Base-by-base conservation (phyloP, 64 coral and sea anemone species). In the Dendrophyllia cribrosa region DNA sequence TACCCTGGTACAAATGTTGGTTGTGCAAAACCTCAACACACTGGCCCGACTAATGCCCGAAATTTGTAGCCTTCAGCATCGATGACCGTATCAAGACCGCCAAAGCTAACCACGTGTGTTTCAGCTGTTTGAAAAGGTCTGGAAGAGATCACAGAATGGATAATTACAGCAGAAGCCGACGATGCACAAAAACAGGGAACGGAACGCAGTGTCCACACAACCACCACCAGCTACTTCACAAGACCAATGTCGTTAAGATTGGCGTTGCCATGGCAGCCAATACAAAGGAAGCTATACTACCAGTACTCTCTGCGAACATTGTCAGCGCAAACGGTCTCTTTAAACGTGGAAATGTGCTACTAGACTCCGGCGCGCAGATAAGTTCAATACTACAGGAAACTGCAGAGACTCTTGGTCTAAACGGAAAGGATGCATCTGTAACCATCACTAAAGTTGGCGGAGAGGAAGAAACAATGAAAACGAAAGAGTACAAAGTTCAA, bases 311-410 rank as follows among this genome's bases (percentile, higher is more conserved):
- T 14, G 92, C 85, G 1, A 65, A 58, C 0, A 79, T 93, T 11
- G 0, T 4, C n/a, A 88, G 89, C 5, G 0, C 11, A 4, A 85
- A 89, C 19, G 87, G 79, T 43, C 43, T 95, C 2, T 63, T 58
- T 17, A 91, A 95, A 55, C 51, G 26, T 5, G 94, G 85, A 22
- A 96, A 96, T 50, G 47, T 96, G 6, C 66, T 96, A 3, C 51
- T 96, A 0, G 94, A 96, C 43, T 84, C 94, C 17, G 94, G 94
- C 20, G 94, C 94, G n/a, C 84, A 96, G 67, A 69, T 92, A 9
- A 96, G 89, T 52, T 43, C 88, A 16, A 92, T 96, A 45, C 49
- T 77, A 4, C 3, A 76, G 14, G 89, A 92, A 7, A 92, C 89
- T 0, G 94, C 94, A 14, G 67, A 58, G 0, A 15, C 20, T 3